Evolutionary conservation across 2,888 invertebrate genomes (phyloP).

Genomic region (Eupeodes latifasciatus): DNA sequence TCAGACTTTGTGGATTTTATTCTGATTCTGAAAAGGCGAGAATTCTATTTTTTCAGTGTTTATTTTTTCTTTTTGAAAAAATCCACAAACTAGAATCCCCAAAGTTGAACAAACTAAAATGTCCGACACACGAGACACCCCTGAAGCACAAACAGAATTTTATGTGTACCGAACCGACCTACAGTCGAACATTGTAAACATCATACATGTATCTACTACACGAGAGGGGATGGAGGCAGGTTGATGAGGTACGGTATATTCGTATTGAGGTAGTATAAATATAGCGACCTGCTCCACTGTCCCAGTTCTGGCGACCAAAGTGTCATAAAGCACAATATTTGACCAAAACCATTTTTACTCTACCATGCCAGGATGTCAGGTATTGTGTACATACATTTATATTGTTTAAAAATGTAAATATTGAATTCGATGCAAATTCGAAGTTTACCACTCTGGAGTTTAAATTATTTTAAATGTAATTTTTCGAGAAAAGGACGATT

Average conservation of each 20-base stretch:
- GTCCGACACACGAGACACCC: conserved; percentile 48
- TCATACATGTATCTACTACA: neutral
- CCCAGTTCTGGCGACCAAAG: conserved; percentile 29
- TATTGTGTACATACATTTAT: neutral
- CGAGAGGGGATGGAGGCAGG: too few species aligned
- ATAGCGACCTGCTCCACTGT: conserved; percentile 41
- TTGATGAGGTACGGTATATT: neutral
- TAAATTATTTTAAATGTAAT: neutral
- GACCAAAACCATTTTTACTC: neutral
- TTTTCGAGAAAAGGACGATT: neutral
- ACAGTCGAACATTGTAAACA: conserved; percentile 49
- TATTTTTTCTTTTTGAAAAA: conserved; percentile 9
- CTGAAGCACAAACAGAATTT: conserved; percentile 21
- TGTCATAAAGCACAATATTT: conserved; percentile 44
- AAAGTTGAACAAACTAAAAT: conserved; percentile 73
- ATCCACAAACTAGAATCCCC: conserved; percentile 67
- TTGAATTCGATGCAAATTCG: conserved; percentile 37
- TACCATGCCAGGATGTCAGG: neutral
- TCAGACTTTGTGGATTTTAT: neutral
- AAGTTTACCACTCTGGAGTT: neutral
- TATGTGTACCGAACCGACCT: neutral
- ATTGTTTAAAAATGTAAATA: conserved; percentile 41
- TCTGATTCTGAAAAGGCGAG: conserved; percentile 33
- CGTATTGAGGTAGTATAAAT: conserved; percentile 49
- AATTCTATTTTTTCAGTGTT: conserved; percentile 11